Evolutionary conservation across 2,888 invertebrate genomes (phyloP), one percentile per base, ranked within the genome.

Genomic region (Toxonevra muliebris): DNA sequence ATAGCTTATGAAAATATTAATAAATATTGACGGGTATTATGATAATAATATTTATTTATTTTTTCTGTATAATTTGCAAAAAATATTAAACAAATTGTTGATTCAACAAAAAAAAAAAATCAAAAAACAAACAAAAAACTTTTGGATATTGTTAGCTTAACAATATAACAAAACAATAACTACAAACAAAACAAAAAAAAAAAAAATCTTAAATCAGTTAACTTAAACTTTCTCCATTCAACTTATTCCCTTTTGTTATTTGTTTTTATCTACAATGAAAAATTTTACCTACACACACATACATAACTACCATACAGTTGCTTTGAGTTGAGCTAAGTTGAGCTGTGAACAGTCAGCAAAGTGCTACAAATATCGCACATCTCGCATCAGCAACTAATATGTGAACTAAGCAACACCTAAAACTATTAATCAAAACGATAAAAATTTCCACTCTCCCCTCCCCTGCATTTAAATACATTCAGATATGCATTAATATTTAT

Each of bases 351-450:
- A 4, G 30, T 30, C 19, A 54, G 20, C 50, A 11, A 43, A 61
- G 50, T 43, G 61, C 20, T 61, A 48, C 54, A 42, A 53, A 63
- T 11, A 13, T 9, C 20, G 54, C 62, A 42, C 54, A 63, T 43
- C 17, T 42, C 53, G 15, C 50, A 15, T 48, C n/a, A n/a, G 50
- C 13, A 15, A 48, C 50, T 13, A 13, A 48, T 48, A 15, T 30
- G 30, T 30, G 30, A 30, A 50, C 61, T n/a, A 52, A 9, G 52
- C 61, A 52, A 52, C 50, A 52, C 61, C 61, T 61, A 61, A 61
- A 40, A 19, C 50, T 52, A 61, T 61, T 61, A 61, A 61, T 61
- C 61, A 61, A 41, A 52, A 40, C 40, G 52, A 61, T 61, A 52
- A 52, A 61, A 41, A 3, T 50, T 48, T 11, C 13, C 30, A 30